Conservation (phyloP, 1,140 invertebrate species). For the Zaprionus lachaisei region DNA sequence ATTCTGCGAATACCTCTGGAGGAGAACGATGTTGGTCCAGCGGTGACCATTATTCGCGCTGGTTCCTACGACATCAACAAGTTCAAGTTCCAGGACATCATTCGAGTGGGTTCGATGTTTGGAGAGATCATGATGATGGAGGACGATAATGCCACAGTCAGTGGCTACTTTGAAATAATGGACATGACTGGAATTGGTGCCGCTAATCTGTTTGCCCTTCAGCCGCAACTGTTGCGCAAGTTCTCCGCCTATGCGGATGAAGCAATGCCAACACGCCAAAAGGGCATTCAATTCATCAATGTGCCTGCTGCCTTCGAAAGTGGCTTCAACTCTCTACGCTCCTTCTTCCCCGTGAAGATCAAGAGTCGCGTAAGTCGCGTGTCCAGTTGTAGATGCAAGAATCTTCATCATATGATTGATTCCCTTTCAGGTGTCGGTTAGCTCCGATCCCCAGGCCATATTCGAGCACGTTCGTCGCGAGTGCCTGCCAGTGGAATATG, state of each 20-base stretch:
- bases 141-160: conserved; percentile 72
- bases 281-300: conserved; percentile 85
- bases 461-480: conserved; percentile 84
- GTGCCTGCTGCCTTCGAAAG: conserved; percentile 84
- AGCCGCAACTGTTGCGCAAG: conserved; percentile 85
- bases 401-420: neutral
- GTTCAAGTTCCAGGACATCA: conserved; percentile 66
- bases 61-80: conserved; percentile 60
- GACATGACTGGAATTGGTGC: conserved; percentile 84
- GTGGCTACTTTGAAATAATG: conserved; percentile 74
- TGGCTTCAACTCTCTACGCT: conserved; percentile 84
- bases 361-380: conserved; percentile 47
- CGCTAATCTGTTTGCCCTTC: conserved; percentile 84
- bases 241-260: conserved; percentile 85
- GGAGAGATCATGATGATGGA: conserved; percentile 76
- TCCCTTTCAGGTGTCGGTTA: conserved; percentile 49
- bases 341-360: conserved; percentile 74
- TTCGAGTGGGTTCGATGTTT: conserved; percentile 69
- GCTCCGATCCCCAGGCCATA: conserved; percentile 74
- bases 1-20: conserved; percentile 55
- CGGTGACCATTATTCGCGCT: conserved; percentile 80
- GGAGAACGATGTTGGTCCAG: conserved; percentile 69
- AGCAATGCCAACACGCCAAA: conserved; percentile 85
- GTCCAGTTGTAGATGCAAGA: neutral
- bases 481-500: conserved; percentile 86